A percentile compares a stretch with the other conserved stretches of the same genome.
These are phyloP conservation scores for Porites divaricata DNA, from an alignment of 92 coral and sea anemone genomes.

Conservation along the genomic window DNA sequence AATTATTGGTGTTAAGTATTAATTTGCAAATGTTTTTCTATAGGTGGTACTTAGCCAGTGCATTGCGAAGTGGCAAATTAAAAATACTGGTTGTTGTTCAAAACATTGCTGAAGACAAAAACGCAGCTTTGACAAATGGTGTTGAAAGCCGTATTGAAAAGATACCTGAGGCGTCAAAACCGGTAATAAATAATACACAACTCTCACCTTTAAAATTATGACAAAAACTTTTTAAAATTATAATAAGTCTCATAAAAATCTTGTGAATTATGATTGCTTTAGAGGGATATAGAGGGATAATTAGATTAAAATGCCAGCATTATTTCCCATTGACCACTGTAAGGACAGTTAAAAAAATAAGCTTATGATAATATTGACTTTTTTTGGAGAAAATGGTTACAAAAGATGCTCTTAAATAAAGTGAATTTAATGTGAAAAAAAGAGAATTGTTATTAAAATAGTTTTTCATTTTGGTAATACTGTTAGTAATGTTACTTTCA, in stretches of 20 bases:
- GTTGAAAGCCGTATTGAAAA: constrained; percentile 3
- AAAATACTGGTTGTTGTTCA: constrained; percentile 63
- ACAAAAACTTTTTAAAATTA: neutral
- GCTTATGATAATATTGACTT: too few relatives aligned
- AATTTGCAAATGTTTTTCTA: neutral
- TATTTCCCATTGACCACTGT: neutral
- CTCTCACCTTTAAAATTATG: neutral
- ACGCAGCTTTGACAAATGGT: constrained; percentile 48
- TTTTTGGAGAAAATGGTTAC: too few relatives aligned
- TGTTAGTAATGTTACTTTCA: neutral
- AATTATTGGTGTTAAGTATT: constrained; percentile 2
- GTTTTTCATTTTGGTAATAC: neutral
- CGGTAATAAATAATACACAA: neutral
- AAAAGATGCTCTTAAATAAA: too few relatives aligned
- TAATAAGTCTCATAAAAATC: neutral
- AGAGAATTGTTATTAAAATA: too few relatives aligned
- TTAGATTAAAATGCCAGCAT: constrained; percentile 3
- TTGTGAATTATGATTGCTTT: neutral
- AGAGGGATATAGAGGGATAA: neutral
- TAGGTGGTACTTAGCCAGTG: constrained; percentile 86
- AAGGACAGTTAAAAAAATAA: too few relatives aligned
- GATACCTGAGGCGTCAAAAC: neutral
- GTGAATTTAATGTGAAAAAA: too few relatives aligned
- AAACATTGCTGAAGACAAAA: constrained; percentile 1
- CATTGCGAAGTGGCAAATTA: constrained; percentile 80